phyloP scores from a whole-genome alignment of 2,797 vertebrate genomes.

The Mormyrops boulengeri region DNA sequence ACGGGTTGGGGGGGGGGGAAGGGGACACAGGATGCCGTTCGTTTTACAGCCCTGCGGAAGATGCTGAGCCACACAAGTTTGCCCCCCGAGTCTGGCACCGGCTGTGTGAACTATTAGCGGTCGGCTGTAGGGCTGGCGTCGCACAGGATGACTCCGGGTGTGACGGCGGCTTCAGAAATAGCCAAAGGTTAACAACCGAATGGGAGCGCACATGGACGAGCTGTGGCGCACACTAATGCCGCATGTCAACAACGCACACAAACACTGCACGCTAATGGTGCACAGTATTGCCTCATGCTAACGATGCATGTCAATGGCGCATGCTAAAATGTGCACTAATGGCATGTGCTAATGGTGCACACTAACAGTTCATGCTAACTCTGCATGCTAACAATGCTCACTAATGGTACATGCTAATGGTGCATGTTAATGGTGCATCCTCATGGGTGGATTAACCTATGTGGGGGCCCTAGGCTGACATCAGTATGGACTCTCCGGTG shows the following conservation, averaged over 20 bases:
- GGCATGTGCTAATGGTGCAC: background rate
- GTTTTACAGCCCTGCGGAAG: conserved; percentile 54
- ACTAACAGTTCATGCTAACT: conserved; percentile 35
- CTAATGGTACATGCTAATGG: background rate
- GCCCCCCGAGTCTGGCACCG: conserved; percentile 1
- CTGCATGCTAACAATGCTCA: background rate
- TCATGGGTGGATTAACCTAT: background rate
- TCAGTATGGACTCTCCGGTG: background rate
- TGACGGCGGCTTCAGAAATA: conserved; percentile 55
- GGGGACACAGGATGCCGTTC: conserved; percentile 41
- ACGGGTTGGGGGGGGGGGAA: conserved; percentile 21
- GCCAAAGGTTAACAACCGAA: conserved; percentile 50
- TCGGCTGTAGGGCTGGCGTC: conserved; percentile 39
- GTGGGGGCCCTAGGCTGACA: background rate
- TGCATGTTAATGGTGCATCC: background rate
- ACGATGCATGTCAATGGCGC: background rate
- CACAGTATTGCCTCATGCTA: background rate
- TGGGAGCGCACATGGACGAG: conserved; percentile 37
- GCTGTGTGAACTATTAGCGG: conserved; percentile 51
- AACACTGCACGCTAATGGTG: background rate
- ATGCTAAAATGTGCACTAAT: background rate
- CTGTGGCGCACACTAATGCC: conserved; percentile 48
- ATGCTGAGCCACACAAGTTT: conserved; percentile 51
- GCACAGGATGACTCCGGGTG: conserved; percentile 44
- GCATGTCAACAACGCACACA: background rate